Conservation (phyloP, 1,140 invertebrate genomes). For the Danaus melanippus region DNA sequence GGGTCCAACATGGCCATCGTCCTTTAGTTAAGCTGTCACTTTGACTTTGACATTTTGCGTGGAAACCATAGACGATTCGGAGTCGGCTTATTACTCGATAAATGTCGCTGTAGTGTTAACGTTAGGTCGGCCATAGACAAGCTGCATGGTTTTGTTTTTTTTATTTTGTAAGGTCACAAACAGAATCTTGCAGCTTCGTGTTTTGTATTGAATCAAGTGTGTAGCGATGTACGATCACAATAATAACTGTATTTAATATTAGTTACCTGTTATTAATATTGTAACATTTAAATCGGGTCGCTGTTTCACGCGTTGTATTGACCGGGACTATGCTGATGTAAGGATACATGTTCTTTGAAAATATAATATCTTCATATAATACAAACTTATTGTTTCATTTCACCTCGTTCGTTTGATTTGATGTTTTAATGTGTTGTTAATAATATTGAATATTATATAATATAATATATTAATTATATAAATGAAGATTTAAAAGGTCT, state of each 20-base stretch:
- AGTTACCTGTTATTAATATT: slow-evolving; percentile 68
- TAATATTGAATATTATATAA: no score
- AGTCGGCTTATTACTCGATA: slow-evolving; percentile 45
- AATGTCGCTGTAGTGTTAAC: slow-evolving; percentile 56
- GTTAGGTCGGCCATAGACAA: slow-evolving; percentile 44
- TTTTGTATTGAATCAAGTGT: slow-evolving; percentile 60
- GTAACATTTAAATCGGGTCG: slow-evolving; percentile 24
- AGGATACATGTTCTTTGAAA: slow-evolving; percentile 70
- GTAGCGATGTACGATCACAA: slow-evolving; percentile 63
- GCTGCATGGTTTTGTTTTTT: slow-evolving; percentile 32
- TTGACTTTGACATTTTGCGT: slow-evolving; percentile 24
- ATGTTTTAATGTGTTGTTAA: no score
- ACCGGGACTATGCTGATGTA: slow-evolving; percentile 60
- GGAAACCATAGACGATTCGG: slow-evolving; percentile 26
- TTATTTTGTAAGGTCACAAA: slow-evolving; percentile 12
- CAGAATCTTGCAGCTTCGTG: slow-evolving; percentile 37
- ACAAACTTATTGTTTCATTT: slow-evolving; percentile 48
- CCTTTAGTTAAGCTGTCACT: slow-evolving; percentile 33
- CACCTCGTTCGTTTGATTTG: background rate
- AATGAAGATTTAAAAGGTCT: no score
- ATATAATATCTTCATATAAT: slow-evolving; percentile 71
- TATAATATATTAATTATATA: no score
- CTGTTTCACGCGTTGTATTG: slow-evolving; percentile 65
- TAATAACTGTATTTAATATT: slow-evolving; percentile 64
- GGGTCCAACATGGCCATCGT: slow-evolving; percentile 39